phyloP scores from a whole-genome alignment of 1,140 invertebrate species.

The Bicyclus anynana region DNA sequence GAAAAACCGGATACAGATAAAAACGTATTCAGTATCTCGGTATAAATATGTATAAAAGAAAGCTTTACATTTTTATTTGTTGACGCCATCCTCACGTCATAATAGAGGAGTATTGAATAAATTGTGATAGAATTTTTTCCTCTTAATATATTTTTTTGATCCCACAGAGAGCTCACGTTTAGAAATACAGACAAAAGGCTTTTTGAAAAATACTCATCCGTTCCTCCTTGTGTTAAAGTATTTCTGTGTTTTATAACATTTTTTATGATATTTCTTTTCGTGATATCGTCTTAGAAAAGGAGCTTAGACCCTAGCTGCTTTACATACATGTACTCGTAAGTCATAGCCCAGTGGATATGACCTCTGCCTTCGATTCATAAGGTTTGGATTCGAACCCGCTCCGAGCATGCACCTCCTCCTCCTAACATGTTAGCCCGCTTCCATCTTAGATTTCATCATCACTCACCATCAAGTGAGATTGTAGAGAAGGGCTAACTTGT shows the following conservation, averaged over 20 bases:
- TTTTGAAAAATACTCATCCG: not conserved
- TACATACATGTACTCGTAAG: too few relatives aligned
- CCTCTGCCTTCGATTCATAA: too few relatives aligned
- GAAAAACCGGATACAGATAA: not conserved
- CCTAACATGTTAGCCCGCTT: too few relatives aligned
- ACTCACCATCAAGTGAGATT: too few relatives aligned
- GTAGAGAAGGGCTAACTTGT: too few relatives aligned
- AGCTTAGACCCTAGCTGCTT: too few relatives aligned
- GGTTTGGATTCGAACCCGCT: too few relatives aligned
- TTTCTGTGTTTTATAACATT: not conserved
- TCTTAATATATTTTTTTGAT: not conserved
- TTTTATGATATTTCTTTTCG: not conserved
- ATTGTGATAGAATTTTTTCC: not conserved
- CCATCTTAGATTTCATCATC: too few relatives aligned
- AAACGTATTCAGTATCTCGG: not conserved
- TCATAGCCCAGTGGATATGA: too few relatives aligned
- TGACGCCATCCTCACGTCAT: not conserved
- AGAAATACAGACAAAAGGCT: not conserved
- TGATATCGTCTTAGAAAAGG: too few relatives aligned
- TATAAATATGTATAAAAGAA: not conserved
- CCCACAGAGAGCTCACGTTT: not conserved
- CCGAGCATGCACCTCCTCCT: too few relatives aligned
- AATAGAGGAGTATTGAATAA: not conserved
- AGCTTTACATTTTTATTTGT: not conserved
- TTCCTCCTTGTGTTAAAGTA: not conserved